phyloP scores from a whole-genome alignment of 2,797 vertebrate genomes.

The Erpetoichthys calabaricus region DNA sequence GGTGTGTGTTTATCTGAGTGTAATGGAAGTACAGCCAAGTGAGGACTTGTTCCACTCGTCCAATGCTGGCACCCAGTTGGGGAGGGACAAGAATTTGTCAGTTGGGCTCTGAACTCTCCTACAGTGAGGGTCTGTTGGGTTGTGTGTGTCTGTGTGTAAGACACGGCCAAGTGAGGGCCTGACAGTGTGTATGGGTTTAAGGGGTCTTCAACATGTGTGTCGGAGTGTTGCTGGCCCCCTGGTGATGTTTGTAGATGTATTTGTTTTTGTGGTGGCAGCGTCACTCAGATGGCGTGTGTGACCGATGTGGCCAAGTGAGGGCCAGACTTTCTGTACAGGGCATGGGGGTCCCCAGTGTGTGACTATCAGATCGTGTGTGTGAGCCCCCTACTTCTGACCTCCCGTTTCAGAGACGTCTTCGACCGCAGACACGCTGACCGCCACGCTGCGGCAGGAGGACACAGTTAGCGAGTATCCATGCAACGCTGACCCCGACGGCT shows the following conservation, averaged over 20 bases:
- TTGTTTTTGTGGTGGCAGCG: background rate
- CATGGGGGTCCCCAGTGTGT: too few relatives aligned
- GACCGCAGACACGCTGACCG: slow-evolving; percentile 63
- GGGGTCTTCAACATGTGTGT: too few relatives aligned
- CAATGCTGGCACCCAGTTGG: background rate
- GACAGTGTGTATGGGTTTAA: slow-evolving; percentile 7
- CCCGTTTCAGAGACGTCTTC: slow-evolving; percentile 64
- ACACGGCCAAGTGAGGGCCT: background rate
- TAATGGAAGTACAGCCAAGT: background rate
- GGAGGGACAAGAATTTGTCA: too few relatives aligned
- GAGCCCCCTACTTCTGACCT: too few relatives aligned
- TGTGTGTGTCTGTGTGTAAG: slow-evolving; percentile 18
- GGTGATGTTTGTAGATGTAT: background rate
- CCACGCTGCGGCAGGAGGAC: slow-evolving; percentile 62
- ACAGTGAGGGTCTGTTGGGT: slow-evolving; percentile 2
- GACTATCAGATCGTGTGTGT: too few relatives aligned
- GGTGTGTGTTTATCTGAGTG: slow-evolving; percentile 16
- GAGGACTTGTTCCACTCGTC: background rate
- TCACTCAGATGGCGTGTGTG: background rate
- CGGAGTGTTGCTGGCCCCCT: too few relatives aligned
- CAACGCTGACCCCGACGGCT: slow-evolving; percentile 46
- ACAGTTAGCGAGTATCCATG: slow-evolving; percentile 56
- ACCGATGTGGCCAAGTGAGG: too few relatives aligned
- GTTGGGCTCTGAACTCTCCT: background rate
- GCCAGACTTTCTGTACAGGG: too few relatives aligned